Conservation (phyloP, 1,140 invertebrate species). For the Brachionus asplanchnoidis region DNA sequence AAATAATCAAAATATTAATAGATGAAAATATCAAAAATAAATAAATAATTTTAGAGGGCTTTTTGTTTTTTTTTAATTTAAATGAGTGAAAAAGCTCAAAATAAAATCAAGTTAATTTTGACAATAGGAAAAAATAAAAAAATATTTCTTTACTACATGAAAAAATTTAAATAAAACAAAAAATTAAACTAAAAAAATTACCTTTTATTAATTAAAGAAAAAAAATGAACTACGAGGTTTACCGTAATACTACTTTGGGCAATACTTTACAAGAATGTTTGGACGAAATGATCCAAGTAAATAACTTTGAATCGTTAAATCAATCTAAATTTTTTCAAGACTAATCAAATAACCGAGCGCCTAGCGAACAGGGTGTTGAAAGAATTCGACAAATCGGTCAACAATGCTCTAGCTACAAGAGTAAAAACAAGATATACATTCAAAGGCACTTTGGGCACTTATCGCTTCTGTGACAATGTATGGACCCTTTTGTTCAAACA, state of each 20-base stretch:
- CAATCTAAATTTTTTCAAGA: conserved; percentile 60
- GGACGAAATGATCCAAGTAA: conserved; percentile 76
- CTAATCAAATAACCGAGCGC: conserved; percentile 87
- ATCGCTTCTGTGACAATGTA: conserved; percentile 99
- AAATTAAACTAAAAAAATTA: neutral
- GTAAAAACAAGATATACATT: conserved; percentile 87
- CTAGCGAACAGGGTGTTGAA: conserved; percentile 84
- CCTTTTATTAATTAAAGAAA: neutral
- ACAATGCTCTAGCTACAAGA: conserved; percentile 80
- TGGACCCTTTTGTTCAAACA: conserved; percentile 99
- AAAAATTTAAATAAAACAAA: neutral
- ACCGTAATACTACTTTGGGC: conserved; percentile 92
- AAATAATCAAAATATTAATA: too few relatives aligned
- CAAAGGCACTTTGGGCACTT: conserved; percentile 90
- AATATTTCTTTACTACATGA: neutral
- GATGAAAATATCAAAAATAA: neutral
- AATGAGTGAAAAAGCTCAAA: too few relatives aligned
- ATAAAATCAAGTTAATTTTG: neutral
- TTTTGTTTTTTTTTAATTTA: too few relatives aligned
- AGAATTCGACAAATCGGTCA: conserved; percentile 95
- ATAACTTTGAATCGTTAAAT: neutral
- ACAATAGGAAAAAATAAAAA: neutral
- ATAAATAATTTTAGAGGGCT: neutral
- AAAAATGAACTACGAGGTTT: conserved; percentile 74
- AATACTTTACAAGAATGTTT: conserved; percentile 91